Percentiles rank a stretch among this genome's conserved stretches.
These are phyloP conservation scores for Macrophya annulata DNA, from an alignment of 2,888 invertebrate species.

Conservation along the genomic window DNA sequence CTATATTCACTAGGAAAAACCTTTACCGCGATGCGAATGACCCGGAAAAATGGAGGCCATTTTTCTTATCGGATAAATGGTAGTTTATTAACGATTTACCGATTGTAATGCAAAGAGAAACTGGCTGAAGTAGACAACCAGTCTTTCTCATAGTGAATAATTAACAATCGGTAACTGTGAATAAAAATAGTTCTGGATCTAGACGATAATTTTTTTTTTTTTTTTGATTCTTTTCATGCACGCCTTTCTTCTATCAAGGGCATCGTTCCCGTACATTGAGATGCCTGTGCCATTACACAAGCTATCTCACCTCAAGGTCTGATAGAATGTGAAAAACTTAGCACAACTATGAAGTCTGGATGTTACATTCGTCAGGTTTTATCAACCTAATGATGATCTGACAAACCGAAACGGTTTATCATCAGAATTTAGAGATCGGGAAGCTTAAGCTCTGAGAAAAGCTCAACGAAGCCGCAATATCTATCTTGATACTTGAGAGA, in stretches of 20 bases:
- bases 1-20: neutral
- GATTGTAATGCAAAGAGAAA: neutral
- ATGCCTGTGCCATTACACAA: constrained; percentile 19
- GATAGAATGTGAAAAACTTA: neutral
- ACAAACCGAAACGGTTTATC: neutral
- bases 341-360: neutral
- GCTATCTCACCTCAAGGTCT: constrained; percentile 11
- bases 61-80: neutral
- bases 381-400: neutral
- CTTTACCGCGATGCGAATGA: neutral
- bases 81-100: neutral
- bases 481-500: neutral
- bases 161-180: neutral
- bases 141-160: neutral
- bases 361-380: neutral
- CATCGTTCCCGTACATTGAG: neutral
- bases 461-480: neutral
- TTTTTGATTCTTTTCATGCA: neutral
- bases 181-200: neutral
- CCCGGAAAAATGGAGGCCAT: neutral
- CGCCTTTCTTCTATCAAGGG: constrained; percentile 35
- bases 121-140: neutral
- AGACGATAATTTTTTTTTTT: neutral
- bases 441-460: neutral
- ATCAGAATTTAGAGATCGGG: neutral